Percentiles rank a stretch among this genome's conserved stretches.
phyloP scores from a whole-genome alignment of 2,888 invertebrate species.

The Idaea dimidiata region DNA sequence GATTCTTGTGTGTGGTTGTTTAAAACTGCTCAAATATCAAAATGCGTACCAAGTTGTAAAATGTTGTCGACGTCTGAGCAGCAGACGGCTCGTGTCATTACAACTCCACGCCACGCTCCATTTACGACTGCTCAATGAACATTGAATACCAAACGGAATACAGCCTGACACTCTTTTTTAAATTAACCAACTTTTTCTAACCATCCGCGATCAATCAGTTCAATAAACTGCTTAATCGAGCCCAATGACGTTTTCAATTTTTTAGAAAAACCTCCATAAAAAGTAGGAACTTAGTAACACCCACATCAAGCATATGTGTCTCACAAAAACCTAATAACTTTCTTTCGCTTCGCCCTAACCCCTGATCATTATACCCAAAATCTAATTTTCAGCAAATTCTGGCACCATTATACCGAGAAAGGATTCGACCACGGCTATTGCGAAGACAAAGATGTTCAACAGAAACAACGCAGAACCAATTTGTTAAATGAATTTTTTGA shows the following conservation, averaged over 20 bases:
- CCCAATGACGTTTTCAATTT: slow-evolving; percentile 15
- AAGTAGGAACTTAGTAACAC: slow-evolving; percentile 12
- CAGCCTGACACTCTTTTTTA: slow-evolving; percentile 18
- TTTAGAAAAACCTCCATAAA: not conserved
- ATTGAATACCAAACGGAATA: slow-evolving; percentile 41
- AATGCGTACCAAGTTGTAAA: slow-evolving; percentile 25
- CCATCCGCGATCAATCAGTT: slow-evolving; percentile 38
- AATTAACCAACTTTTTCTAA: slow-evolving; percentile 40
- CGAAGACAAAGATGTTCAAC: slow-evolving; percentile 72
- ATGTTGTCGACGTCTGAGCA: slow-evolving; percentile 46
- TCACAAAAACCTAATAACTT: slow-evolving; percentile 49
- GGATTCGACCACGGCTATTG: slow-evolving; percentile 59
- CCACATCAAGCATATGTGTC: slow-evolving; percentile 30
- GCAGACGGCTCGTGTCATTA: slow-evolving; percentile 65
- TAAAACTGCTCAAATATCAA: too few species aligned
- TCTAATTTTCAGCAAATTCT: slow-evolving; percentile 60
- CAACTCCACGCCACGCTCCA: slow-evolving; percentile 54
- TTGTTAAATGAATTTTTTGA: slow-evolving; percentile 59
- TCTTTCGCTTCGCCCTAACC: slow-evolving; percentile 54
- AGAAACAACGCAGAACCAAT: slow-evolving; percentile 75
- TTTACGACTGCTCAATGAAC: slow-evolving; percentile 57
- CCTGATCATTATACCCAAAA: slow-evolving; percentile 52
- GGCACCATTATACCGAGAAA: slow-evolving; percentile 48
- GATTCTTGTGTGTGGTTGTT: too few species aligned
- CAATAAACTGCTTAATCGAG: slow-evolving; percentile 33